phyloP scores from a whole-genome alignment of 2,113 vertebrate genomes.

The Rafetus swinhoei region DNA sequence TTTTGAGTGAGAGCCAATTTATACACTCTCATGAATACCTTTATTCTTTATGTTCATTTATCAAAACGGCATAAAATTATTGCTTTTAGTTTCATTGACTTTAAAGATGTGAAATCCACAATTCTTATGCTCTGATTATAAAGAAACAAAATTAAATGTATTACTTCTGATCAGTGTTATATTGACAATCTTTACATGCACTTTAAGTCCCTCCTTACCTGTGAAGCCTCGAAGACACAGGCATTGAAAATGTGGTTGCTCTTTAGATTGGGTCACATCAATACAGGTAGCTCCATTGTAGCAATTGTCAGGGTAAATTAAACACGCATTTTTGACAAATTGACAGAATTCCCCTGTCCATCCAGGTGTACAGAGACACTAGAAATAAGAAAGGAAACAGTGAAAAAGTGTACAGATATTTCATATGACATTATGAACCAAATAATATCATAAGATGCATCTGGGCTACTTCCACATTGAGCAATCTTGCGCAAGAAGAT shows the following conservation, averaged over 20 bases:
- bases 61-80: background rate
- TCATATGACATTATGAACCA: background rate
- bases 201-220: conserved; percentile 73
- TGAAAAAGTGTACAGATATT: background rate
- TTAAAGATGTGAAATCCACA: background rate
- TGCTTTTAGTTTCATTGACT: background rate
- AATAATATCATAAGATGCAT: rapidly evolving
- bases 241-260: conserved; percentile 73
- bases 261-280: conserved; percentile 70
- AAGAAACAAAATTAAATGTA: background rate
- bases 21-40: background rate
- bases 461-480: no score
- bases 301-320: conserved; percentile 77
- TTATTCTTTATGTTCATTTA: background rate
- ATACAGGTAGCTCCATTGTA: conserved; percentile 78
- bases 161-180: background rate
- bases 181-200: background rate
- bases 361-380: conserved; percentile 82
- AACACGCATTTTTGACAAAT: conserved; percentile 77
- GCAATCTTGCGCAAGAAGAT: no score
- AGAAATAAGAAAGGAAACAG: conserved; percentile 41
- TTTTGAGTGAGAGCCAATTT: background rate
- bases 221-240: conserved; percentile 75
- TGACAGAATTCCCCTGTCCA: conserved; percentile 82
- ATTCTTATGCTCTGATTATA: background rate